Evolutionary conservation across 2,888 invertebrate species (phyloP).

Genomic region (Tachina lurida): DNA sequence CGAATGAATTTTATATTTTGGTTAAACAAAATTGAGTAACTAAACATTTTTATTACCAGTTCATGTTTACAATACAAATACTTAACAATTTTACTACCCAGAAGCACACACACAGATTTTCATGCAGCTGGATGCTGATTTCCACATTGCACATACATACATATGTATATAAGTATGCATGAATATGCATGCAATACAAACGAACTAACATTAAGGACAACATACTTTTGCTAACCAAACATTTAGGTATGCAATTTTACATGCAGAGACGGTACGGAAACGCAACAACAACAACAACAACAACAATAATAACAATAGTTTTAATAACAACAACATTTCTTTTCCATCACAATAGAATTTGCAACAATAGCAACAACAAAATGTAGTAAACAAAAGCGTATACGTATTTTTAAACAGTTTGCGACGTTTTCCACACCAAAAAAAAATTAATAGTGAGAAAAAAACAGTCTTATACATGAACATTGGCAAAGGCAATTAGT

Average conservation of each 20-base stretch:
- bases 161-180: neutral
- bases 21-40: constrained; percentile 24
- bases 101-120: neutral
- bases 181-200: neutral
- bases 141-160: neutral
- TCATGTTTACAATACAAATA: constrained; percentile 46
- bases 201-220: constrained; percentile 31
- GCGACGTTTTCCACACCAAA: constrained; percentile 37
- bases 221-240: constrained; percentile 34
- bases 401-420: constrained; percentile 37
- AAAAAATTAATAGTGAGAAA: neutral
- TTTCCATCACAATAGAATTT: constrained; percentile 21
- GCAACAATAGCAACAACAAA: neutral
- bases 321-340: constrained; percentile 17
- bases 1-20: neutral
- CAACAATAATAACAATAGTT: too few species aligned
- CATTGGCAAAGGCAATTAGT: constrained; percentile 48
- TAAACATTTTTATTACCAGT: constrained; percentile 58
- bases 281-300: neutral
- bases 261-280: neutral
- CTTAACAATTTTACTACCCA: constrained; percentile 17
- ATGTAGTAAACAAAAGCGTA: neutral
- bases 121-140: neutral
- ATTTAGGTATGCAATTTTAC: constrained; percentile 6
- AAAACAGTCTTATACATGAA: neutral